Base-by-base conservation (phyloP, 2,113 vertebrate genomes). In the Poeciliopsis occidentalis region DNA sequence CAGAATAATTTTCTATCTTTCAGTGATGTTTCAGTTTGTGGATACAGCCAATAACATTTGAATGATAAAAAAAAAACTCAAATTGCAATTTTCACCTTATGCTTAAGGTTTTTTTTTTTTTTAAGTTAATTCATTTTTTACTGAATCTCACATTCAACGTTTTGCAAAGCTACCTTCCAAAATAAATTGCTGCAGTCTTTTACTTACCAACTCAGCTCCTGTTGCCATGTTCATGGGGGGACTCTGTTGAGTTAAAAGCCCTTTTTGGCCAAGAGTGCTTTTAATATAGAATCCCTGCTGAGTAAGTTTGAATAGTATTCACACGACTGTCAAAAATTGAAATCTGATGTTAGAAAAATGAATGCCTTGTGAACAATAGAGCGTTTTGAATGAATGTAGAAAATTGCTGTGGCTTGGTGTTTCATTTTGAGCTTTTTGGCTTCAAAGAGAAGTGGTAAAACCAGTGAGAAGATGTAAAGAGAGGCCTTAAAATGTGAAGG, bases 241-340 rank as follows among this genome's bases (percentile, higher is more conserved):
- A 77, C 61, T 81, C 17, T 0, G 19, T 54, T 84, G 54, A 81
- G 73, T 87, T 82, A 89, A 88, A 88, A 83, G 29, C 71, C 24
- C 60, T 29, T 61, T 88, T 87, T 76, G 78, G 87, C 87, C 87
- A 90, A 87, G 32, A 47, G 73, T 32, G 54, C 27, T 88, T 88
- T 80, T 89, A 79, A 89, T 84, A 78, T 78, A 69, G 72, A 80
- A 54, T 66, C 84, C 85, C 86, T 61, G 80, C 84, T 1, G 88
- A 47, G 80, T 78, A 76, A 64, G 79, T 87, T 87, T 85, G 71
- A 91, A 88, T 67, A 85, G 64, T 44, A 74, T 81, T 89, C 88
- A 89, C 39, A 77, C 79, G 15, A 78, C 74, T 88, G 86, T 90
- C 87, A 88, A 70, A 89, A 88, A 77, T 37, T 82, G 51, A 83